Evolutionary conservation across 2,888 invertebrate genomes (phyloP).

Genomic region (Calliopum simillimum): DNA sequence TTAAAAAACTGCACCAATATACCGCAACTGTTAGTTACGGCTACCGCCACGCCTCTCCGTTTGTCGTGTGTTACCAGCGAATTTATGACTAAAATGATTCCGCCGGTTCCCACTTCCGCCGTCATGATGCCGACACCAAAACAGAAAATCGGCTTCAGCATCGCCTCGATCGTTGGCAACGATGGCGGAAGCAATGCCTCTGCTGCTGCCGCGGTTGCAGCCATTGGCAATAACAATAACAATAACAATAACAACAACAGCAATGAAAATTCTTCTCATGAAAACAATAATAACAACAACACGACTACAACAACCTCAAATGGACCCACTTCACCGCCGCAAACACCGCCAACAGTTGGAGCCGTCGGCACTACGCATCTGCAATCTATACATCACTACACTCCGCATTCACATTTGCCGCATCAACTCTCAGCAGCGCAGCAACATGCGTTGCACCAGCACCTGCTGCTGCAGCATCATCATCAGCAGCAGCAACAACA

Average conservation of each 20-base stretch:
- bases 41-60: constrained; percentile 1
- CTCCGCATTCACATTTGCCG: constrained; percentile 49
- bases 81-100: constrained; percentile 81
- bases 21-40: constrained; percentile 15
- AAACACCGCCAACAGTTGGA: constrained; percentile 56
- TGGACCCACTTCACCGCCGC: constrained; percentile 60
- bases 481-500: constrained; percentile 43
- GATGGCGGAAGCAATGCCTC: constrained; percentile 57
- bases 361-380: constrained; percentile 41
- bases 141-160: constrained; percentile 95
- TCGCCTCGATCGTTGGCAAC: constrained; percentile 93
- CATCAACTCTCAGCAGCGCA: constrained; percentile 57
- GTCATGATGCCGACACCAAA: constrained; percentile 88
- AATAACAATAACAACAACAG: constrained; percentile 41
- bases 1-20: constrained; percentile 1
- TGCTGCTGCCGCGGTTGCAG: constrained; percentile 42
- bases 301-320: constrained; percentile 41
- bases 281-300: constrained; percentile 43
- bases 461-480: constrained; percentile 56
- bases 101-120: constrained; percentile 93
- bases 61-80: constrained; percentile 44
- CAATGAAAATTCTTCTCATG: constrained; percentile 11
- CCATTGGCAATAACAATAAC: constrained; percentile 44
- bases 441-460: constrained; percentile 61
- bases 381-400: constrained; percentile 45